Evolutionary conservation across 2,888 invertebrate genomes (phyloP).

Genomic region (Drosophila infuscata): DNA sequence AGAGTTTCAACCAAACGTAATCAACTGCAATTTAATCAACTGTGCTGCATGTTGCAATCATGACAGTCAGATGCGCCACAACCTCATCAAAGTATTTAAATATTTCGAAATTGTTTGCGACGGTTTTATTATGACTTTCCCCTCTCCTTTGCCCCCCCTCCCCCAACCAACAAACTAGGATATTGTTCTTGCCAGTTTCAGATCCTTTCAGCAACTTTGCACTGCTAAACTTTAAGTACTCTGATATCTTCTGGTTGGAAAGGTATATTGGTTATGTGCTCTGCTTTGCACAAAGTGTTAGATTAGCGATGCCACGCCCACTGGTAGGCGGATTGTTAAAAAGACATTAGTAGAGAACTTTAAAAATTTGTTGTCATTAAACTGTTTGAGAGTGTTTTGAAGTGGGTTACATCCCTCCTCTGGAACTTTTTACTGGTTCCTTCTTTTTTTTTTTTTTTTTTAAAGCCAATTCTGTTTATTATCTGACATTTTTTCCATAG

Average conservation of each 20-base stretch:
- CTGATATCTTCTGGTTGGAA: background rate
- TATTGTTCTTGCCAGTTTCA: conserved; percentile 7
- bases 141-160: background rate
- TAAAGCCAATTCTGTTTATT: conserved; percentile 35
- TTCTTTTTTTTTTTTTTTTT: background rate
- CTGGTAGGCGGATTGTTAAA: background rate
- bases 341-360: background rate
- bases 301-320: background rate
- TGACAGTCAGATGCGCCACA: background rate
- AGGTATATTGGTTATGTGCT: background rate
- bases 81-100: conserved; percentile 33
- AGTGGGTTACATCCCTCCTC: background rate
- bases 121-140: conserved; percentile 27
- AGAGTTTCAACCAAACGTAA: background rate
- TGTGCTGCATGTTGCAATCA: background rate
- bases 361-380: background rate
- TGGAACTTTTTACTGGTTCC: background rate
- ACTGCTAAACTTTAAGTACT: conserved; percentile 14
- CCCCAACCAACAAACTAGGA: background rate
- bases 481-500: conserved; percentile 20
- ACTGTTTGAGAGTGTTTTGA: background rate
- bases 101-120: conserved; percentile 35
- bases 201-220: conserved; percentile 24
- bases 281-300: background rate
- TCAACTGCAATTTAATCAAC: background rate